Conservation (phyloP, 2,888 invertebrate genomes). For the Scaeva pyrastri region DNA sequence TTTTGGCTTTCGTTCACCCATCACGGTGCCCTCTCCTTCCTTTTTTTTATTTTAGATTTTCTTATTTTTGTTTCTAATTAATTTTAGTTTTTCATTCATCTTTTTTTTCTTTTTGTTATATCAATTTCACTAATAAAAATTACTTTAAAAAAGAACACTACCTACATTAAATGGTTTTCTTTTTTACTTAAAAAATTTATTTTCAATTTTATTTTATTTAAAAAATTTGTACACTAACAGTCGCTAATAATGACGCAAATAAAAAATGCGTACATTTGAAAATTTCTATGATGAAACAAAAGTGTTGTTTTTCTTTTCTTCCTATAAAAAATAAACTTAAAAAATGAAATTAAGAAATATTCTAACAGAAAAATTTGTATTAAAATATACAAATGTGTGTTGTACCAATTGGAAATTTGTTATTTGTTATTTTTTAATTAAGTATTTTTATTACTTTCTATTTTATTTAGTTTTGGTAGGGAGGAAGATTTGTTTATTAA, state of each 20-base stretch:
- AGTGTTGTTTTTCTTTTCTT: background rate
- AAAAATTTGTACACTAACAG: constrained; percentile 76
- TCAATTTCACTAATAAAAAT: constrained; percentile 76
- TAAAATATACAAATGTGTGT: constrained; percentile 39
- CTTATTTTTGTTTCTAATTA: constrained; percentile 35
- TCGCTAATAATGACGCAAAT: constrained; percentile 76
- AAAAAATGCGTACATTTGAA: constrained; percentile 75
- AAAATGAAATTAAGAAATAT: constrained; percentile 9
- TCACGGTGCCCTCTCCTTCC: constrained; percentile 68
- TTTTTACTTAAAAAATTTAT: constrained; percentile 44
- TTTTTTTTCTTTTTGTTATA: constrained; percentile 37
- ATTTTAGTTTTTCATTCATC: constrained; percentile 24
- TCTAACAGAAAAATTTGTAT: constrained; percentile 15
- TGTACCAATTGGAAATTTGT: constrained; percentile 63
- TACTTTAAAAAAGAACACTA: constrained; percentile 76
- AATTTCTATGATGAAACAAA: constrained; percentile 58
- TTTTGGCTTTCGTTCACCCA: constrained; percentile 49
- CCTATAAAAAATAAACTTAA: constrained; percentile 1
- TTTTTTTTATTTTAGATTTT: constrained; percentile 43
- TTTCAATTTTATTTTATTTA: constrained; percentile 58
- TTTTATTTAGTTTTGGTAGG: constrained; percentile 56
- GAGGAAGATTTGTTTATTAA: constrained; percentile 70
- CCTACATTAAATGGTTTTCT: constrained; percentile 66
- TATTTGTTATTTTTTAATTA: constrained; percentile 68
- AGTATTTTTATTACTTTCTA: constrained; percentile 19